These are phyloP conservation scores for Poeciliopsis infans DNA, from an alignment of 2,797 vertebrate species.

Conservation along the genomic window DNA sequence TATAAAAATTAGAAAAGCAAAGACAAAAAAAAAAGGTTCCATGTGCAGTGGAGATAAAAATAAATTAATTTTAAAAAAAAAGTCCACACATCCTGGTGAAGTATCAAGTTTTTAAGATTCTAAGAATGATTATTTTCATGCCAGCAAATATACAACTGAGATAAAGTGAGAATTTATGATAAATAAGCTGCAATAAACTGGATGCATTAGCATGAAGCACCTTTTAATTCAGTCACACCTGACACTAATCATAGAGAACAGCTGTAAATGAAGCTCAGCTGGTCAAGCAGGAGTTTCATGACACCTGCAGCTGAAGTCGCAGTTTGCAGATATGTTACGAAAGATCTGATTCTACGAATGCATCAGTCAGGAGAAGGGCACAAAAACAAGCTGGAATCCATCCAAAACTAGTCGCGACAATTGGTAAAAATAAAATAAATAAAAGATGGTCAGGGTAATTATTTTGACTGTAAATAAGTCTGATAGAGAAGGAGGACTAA, in stretches of 20 bases:
- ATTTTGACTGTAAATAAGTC: not conserved
- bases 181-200: not conserved
- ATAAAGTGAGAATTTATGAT: not conserved
- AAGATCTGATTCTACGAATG: not conserved
- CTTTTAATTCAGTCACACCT: not conserved
- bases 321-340: not conserved
- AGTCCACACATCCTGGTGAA: not conserved
- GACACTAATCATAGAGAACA: not conserved
- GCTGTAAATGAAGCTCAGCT: not conserved
- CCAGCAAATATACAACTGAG: not conserved
- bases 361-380: not conserved
- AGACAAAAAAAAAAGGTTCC: not conserved
- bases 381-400: not conserved
- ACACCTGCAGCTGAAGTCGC: not conserved
- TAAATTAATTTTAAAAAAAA: too few species aligned
- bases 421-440: too few species aligned
- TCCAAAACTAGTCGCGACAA: not conserved
- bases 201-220: not conserved
- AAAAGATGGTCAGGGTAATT: not conserved
- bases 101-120: not conserved
- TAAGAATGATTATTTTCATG: not conserved
- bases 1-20: constrained; percentile 47
- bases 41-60: not conserved
- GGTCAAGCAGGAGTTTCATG: not conserved
- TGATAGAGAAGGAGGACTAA: not conserved